Base-by-base conservation (phyloP, 2,888 invertebrate genomes). In the Ferrisia virgata region DNA sequence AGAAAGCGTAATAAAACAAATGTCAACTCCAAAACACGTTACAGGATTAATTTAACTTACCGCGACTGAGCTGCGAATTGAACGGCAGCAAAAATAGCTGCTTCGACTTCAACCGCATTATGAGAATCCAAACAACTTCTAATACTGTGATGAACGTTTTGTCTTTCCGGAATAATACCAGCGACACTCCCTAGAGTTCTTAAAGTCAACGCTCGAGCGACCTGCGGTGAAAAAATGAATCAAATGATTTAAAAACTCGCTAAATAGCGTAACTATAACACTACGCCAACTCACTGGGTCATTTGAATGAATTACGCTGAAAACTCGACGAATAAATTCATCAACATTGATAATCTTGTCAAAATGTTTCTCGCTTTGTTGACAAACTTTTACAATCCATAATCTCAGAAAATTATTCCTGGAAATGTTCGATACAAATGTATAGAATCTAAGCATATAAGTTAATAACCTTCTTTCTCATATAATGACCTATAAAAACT, bases 261-360 rank as follows among this genome's bases (percentile, higher is more conserved):
- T 78, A 69, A 84, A n/a, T n/a, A n/a, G n/a, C n/a, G n/a, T n/a
- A n/a, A n/a, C 64, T 33, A 28, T n/a, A 31, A 31, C n/a, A 13
- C 15, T 79, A 64, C 4, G 2, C 28, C 15, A 22, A 81, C 86
- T 86, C 86, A 88, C 94, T 0, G 98, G 97, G 89, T 99, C 99
- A 88, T 99, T 99, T 8, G 98, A 97, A 89, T 98, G 97, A 87
- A 96, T 94, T 0, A 99, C 99, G 89, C 95, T 95, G 87, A 95
- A 97, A 33, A 99, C 94, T 87, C 97, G 91, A 78, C 95, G 91
- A 4, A 98, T 92, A 89, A 96, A 95, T 89, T 98, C 98, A 87
- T 98, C 98, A 0, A 98, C 95, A 88, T 97, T 98, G 33, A 98
- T 90, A 86, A 99, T 97, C 90, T 96, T 98, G 88, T 98, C 97